These are phyloP conservation scores for Heliconius charithonia DNA, from an alignment of 2,888 invertebrate genomes.

Conservation along the genomic window DNA sequence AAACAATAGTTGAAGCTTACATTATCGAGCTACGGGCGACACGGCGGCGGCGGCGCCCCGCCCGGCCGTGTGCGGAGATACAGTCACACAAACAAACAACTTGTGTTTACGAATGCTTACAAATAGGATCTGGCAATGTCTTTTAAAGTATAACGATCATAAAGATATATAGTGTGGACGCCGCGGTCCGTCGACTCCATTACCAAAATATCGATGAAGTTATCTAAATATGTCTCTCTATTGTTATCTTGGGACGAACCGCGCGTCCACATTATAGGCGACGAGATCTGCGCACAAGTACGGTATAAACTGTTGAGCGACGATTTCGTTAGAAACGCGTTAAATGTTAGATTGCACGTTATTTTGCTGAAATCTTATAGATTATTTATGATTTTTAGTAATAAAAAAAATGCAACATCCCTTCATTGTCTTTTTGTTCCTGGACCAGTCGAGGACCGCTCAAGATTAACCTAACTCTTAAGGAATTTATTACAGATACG, in stretches of 20 bases:
- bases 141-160: slow-evolving; percentile 57
- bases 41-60: slow-evolving; percentile 50
- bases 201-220: not conserved
- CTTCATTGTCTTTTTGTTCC: slow-evolving; percentile 82
- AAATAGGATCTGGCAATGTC: slow-evolving; percentile 74
- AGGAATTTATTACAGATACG: slow-evolving; percentile 75
- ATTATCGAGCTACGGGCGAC: slow-evolving; percentile 54
- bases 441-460: slow-evolving; percentile 71
- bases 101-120: slow-evolving; percentile 70
- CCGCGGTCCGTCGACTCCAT: slow-evolving; percentile 16
- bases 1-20: slow-evolving; percentile 77
- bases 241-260: slow-evolving; percentile 10
- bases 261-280: slow-evolving; percentile 37
- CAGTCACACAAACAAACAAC: slow-evolving; percentile 73
- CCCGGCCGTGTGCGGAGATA: slow-evolving; percentile 61
- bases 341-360: slow-evolving; percentile 53
- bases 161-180: slow-evolving; percentile 34
- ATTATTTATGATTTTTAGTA: slow-evolving; percentile 56
- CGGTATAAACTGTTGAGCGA: slow-evolving; percentile 36
- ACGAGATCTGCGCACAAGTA: slow-evolving; percentile 26
- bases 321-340: slow-evolving; percentile 45
- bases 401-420: slow-evolving; percentile 75
- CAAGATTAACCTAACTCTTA: slow-evolving; percentile 77
- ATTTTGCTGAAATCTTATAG: slow-evolving; percentile 57
- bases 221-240: not conserved